Percentiles rank a stretch among this genome's conserved stretches.
Conservation (phyloP, 92 coral and sea anemone genomes). For the Pocillopora grandis region DNA sequence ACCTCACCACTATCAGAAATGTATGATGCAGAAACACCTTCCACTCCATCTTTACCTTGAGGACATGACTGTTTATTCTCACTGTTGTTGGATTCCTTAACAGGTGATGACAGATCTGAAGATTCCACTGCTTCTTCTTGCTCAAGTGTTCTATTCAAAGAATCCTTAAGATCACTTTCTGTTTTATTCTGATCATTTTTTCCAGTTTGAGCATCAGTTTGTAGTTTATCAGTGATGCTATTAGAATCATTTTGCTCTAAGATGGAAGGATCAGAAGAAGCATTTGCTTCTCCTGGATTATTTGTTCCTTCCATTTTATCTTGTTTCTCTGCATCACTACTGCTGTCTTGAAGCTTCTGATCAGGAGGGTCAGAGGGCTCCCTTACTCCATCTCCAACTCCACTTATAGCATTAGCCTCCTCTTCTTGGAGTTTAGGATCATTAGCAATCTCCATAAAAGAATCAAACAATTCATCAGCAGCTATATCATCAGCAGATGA, state of each 20-base stretch:
- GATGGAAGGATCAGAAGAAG: not conserved
- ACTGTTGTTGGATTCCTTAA: not conserved
- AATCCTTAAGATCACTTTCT: conserved; percentile 1
- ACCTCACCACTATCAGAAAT: not conserved
- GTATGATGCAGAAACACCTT: not conserved
- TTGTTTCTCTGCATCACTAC: not conserved
- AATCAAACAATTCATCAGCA: conserved; percentile 74
- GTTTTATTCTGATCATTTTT: not conserved
- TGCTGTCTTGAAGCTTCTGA: not conserved
- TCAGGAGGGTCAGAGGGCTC: not conserved
- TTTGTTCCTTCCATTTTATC: not conserved
- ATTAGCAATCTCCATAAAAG: conserved; percentile 89
- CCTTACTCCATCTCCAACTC: not conserved
- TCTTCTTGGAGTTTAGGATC: conserved; percentile 47
- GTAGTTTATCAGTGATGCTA: not conserved
- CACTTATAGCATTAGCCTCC: conserved; percentile 1
- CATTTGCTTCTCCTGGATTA: conserved; percentile 1
- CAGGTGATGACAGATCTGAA: not conserved
- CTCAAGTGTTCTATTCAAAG: not conserved
- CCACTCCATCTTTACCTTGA: not conserved
- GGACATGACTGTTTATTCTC: not conserved
- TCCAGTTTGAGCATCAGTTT: not conserved
- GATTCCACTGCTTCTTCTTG: conserved; percentile 14
- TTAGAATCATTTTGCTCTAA: not conserved
- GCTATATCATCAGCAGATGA: conserved; percentile 42